Evolutionary conservation across 2,888 invertebrate genomes (phyloP).

Genomic region (Venustoraphidia nigricollis): DNA sequence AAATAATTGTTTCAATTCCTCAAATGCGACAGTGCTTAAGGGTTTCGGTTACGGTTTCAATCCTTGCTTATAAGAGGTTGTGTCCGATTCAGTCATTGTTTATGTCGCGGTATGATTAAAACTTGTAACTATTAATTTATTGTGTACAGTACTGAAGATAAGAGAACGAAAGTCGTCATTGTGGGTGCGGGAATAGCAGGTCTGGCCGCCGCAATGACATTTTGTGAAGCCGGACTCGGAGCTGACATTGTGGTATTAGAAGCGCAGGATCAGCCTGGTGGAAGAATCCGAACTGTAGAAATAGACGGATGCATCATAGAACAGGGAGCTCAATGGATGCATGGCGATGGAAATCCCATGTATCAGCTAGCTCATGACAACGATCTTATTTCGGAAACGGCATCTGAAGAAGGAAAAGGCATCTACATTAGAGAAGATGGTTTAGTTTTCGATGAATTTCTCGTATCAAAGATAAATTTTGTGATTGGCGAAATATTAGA

Average conservation of each 20-base stretch:
- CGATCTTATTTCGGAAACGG: conserved; percentile 29
- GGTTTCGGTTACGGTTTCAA: no score
- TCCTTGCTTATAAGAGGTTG: no score
- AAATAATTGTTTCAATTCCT: no score
- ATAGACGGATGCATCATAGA: conserved; percentile 32
- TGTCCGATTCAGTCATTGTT: no score
- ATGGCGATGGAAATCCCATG: conserved; percentile 37
- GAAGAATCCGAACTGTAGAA: conserved; percentile 32
- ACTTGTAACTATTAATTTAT: background rate
- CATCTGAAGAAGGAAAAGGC: conserved; percentile 40
- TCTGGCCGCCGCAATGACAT: conserved; percentile 35
- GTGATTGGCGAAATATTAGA: conserved; percentile 31
- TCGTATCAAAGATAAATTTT: conserved; percentile 34
- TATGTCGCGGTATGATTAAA: no score
- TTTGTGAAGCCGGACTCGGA: conserved; percentile 28
- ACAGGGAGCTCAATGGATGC: conserved; percentile 47
- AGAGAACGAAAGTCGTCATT: conserved; percentile 23
- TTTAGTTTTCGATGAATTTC: conserved; percentile 24
- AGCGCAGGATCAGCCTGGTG: conserved; percentile 36
- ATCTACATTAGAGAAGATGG: conserved; percentile 33
- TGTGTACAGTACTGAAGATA: background rate
- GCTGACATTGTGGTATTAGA: conserved; percentile 36
- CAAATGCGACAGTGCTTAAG: no score
- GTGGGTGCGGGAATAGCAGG: conserved; percentile 46
- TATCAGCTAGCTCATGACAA: conserved; percentile 30